A percentile compares a stretch with the other conserved stretches of the same genome.
phyloP scores from a whole-genome alignment of 2,797 vertebrate species.

The Gouania willdenowi region DNA sequence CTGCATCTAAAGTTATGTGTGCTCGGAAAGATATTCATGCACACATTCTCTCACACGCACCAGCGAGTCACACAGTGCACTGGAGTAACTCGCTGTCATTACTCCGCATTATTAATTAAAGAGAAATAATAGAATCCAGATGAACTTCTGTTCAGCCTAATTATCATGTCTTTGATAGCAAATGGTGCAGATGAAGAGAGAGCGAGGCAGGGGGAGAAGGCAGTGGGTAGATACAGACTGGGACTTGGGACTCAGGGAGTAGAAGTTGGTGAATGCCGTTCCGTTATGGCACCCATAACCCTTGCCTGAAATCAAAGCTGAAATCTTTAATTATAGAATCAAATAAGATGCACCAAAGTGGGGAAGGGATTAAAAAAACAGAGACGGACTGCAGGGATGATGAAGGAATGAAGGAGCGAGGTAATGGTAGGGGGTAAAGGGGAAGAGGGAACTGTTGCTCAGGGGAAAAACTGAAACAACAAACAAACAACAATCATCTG shows the following conservation, averaged over 20 bases:
- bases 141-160: slow-evolving; percentile 76
- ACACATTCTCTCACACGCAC: slow-evolving; percentile 13
- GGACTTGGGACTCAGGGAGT: slow-evolving; percentile 57
- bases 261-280: slow-evolving; percentile 43
- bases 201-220: slow-evolving; percentile 4
- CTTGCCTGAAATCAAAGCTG: slow-evolving; percentile 70
- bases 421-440: slow-evolving; percentile 46
- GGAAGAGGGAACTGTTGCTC: slow-evolving; percentile 57
- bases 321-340: slow-evolving; percentile 67
- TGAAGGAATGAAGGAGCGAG: slow-evolving; percentile 31
- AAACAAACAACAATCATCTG: slow-evolving; percentile 70
- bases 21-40: slow-evolving; percentile 54
- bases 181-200: slow-evolving; percentile 59
- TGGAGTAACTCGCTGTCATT: slow-evolving; percentile 58
- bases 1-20: slow-evolving; percentile 66
- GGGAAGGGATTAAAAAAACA: slow-evolving; percentile 17
- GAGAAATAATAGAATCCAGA: slow-evolving; percentile 72
- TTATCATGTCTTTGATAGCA: slow-evolving; percentile 81
- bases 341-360: slow-evolving; percentile 16
- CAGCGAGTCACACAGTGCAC: slow-evolving; percentile 36
- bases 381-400: slow-evolving; percentile 37
- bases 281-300: slow-evolving; percentile 63
- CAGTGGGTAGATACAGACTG: slow-evolving; percentile 36
- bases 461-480: slow-evolving; percentile 58
- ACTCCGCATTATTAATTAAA: slow-evolving; percentile 78